Base-by-base conservation (phyloP, 2,888 invertebrate genomes). In the Cantharis lateralis region DNA sequence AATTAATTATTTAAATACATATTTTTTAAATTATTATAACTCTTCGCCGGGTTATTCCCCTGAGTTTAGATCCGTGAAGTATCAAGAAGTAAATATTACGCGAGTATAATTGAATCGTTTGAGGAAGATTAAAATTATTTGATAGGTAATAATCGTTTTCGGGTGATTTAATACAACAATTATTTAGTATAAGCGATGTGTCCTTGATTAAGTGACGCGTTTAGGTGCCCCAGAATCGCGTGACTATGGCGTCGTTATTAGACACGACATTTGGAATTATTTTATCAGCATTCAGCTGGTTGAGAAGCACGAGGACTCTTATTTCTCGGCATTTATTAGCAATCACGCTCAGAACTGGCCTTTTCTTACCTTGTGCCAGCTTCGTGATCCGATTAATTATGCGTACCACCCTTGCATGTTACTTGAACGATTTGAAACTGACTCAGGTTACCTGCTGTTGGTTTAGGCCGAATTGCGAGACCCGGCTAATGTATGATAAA, bases 241-340 rank as follows among this genome's bases (percentile, higher is more conserved):
- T 87, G 87, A 86, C 86, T 81, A 74, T 80, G 83, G 83, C 85
- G 83, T 84, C 86, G 85, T 87, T 87, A 87, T 88, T 88, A 88
- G 87, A 87, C 88, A 88, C 88, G 88, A 88, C 88, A 88, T 88
- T 86, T 85, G 85, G 85, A 88, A 88, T 88, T 88, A 88, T 88
- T 88, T 88, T 88, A 88, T 88, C 88, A 88, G 87, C 64, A 66
- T 66, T 66, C 64, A 66, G 64, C 86, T 84, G 64, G 83, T 84
- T 84, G 84, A 86, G 87, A 86, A 86, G 86, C 87, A 88, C 87
- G 87, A 87, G 87, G 88, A 87, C 88, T 87, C 87, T 88, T 87
- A 88, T 88, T 88, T 88, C 88, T 88, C 88, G 87, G 87, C 85
- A 87, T 88, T 88, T 87, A 87, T 88, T 88, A 87, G 87, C 87